Base-by-base conservation (phyloP, 1,140 invertebrate species). In the Sweltsa coloradensis region DNA sequence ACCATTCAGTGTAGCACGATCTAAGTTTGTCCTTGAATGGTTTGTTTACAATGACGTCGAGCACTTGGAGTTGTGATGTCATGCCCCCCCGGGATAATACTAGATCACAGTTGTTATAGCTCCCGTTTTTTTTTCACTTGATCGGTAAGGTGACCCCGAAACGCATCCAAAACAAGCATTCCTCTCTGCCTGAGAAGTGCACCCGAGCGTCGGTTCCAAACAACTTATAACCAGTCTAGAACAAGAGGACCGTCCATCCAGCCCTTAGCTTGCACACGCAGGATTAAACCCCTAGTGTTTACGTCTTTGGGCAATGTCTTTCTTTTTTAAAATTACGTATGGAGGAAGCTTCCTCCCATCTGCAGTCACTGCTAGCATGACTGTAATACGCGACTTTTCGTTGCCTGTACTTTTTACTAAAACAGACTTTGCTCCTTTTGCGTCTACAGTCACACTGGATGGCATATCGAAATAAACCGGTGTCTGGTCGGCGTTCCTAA, bases 11-110 rank as follows among this genome's bases (percentile, higher is more conserved):
- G 29, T 31, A 31, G 29, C 9, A n/a, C 29, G 9, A 9, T 31
- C 48, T 51, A 14, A 51, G 9, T 9, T n/a, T 31, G 9, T 31
- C 29, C n/a, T 31, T 31, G n/a, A 31, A 31, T n/a, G 29, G 29
- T 41, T 13, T 19, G 49, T 22, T 48, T 49, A 18, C 43, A 43
- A 19, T 47, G 37, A 31, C 29, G n/a, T 31, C 29, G 9, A 31
- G 48, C n/a, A 55, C 56, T 29, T 65, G 60, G 1, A 62, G 40
- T 14, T 53, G 44, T 5, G 31, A 40, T 13, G 53, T 61, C 23
- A 57, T 45, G 5, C 53, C 54, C 19, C 47, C 54, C 3, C 55
- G 55, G 7, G 57, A 46, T n/a, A 50, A 18, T 13, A 47, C 27
- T n/a, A 50, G 34, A 47, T 50, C 49, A 3, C 42, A 16, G 13